These are phyloP conservation scores for Dolichoris vasculosae DNA, from an alignment of 1,140 invertebrate species.

Conservation along the genomic window DNA sequence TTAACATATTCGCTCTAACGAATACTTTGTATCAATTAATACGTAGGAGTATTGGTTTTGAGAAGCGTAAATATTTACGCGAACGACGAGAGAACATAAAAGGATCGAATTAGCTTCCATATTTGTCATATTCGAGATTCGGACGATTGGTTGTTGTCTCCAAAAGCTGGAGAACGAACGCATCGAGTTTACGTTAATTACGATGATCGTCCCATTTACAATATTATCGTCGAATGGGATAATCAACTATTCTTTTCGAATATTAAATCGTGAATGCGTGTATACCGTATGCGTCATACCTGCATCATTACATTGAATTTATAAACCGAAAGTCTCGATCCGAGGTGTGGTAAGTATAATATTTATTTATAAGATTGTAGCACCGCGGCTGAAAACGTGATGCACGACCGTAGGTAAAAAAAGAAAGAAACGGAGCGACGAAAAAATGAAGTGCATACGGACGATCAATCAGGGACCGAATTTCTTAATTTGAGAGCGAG, in stretches of 20 bases:
- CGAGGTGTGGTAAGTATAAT: neutral
- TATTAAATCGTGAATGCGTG: neutral
- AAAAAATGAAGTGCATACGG: neutral
- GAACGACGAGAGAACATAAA: too few relatives aligned
- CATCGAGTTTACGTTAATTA: too few relatives aligned
- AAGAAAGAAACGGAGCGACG: neutral
- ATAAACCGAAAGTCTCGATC: neutral
- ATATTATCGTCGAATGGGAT: too few relatives aligned
- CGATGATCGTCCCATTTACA: too few relatives aligned
- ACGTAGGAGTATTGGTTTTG: too few relatives aligned
- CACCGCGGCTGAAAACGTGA: neutral
- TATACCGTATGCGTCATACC: neutral
- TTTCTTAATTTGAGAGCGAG: conserved; percentile 37
- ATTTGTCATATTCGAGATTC: too few relatives aligned
- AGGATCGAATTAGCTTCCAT: too few relatives aligned
- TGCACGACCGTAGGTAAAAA: neutral
- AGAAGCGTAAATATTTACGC: too few relatives aligned
- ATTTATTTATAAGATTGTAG: conserved; percentile 3
- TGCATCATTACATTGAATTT: neutral
- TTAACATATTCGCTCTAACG: too few relatives aligned
- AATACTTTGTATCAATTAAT: too few relatives aligned
- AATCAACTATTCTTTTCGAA: neutral
- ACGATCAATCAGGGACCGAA: conserved; percentile 4
- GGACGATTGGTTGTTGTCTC: too few relatives aligned
- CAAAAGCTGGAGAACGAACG: too few relatives aligned